These are phyloP conservation scores for Drosophila bocqueti DNA, from an alignment of 1,140 invertebrate species.

Conservation along the genomic window DNA sequence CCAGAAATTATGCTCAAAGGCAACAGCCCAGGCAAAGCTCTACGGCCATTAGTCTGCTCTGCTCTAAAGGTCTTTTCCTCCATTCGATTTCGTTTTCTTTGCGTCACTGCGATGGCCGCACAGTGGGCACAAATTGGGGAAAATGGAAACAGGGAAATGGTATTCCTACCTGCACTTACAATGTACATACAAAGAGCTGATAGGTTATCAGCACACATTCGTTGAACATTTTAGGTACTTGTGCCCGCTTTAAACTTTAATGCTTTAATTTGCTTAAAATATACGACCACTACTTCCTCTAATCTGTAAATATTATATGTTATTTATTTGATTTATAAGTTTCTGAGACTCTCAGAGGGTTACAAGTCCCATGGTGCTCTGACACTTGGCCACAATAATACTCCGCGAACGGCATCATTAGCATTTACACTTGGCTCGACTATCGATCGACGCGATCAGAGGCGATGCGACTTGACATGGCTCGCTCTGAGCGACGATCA, in stretches of 20 bases:
- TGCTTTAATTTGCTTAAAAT: too few relatives aligned
- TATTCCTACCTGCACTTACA: background rate
- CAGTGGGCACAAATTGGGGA: constrained; percentile 21
- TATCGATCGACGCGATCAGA: constrained; percentile 52
- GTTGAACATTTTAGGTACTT: too few relatives aligned
- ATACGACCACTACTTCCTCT: too few relatives aligned
- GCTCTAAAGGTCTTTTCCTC: constrained; percentile 26
- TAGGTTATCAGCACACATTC: background rate
- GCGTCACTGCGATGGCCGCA: constrained; percentile 22
- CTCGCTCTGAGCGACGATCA: constrained; percentile 25
- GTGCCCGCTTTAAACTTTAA: too few relatives aligned
- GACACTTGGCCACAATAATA: background rate
- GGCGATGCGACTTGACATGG: constrained; percentile 22
- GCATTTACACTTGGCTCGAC: constrained; percentile 43
- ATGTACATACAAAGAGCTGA: background rate
- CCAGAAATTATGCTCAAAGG: constrained; percentile 57
- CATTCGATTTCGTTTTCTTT: constrained; percentile 21
- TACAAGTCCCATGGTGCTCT: background rate
- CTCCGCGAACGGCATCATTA: constrained; percentile 36
- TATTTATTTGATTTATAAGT: too few relatives aligned
- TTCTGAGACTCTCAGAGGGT: background rate
- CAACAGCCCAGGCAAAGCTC: constrained; percentile 50
- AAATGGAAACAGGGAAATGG: background rate
- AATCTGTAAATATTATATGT: too few relatives aligned
- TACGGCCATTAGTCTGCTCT: constrained; percentile 44